Conservation (phyloP, 2,797 vertebrate species). For the Steatocranus sp. region DNA sequence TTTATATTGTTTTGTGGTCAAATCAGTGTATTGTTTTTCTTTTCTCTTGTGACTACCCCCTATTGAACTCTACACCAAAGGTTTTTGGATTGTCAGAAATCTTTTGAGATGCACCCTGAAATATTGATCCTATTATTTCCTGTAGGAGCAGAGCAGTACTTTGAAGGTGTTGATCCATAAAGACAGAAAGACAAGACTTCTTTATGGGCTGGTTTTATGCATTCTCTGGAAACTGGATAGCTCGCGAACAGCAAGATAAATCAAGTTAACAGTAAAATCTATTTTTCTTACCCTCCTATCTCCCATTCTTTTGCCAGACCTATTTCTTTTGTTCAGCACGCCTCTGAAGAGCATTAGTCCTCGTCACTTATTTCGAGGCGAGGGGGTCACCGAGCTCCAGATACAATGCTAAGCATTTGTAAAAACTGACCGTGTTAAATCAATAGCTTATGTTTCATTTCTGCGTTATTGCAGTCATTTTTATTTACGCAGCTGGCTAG, state of each 20-base stretch:
- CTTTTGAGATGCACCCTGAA: slow-evolving; percentile 38
- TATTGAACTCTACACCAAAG: slow-evolving; percentile 20
- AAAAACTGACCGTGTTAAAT: neutral
- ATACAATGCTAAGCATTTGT: neutral
- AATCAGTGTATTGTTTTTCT: slow-evolving; percentile 8
- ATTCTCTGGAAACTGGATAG: slow-evolving; percentile 58
- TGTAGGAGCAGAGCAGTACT: slow-evolving; percentile 2
- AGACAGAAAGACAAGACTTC: slow-evolving; percentile 33
- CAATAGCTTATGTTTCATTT: slow-evolving; percentile 19
- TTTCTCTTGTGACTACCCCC: slow-evolving; percentile 3
- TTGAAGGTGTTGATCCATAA: slow-evolving; percentile 40
- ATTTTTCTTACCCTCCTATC: slow-evolving; percentile 48
- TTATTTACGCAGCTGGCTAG: slow-evolving; percentile 47
- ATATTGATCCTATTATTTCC: slow-evolving; percentile 63
- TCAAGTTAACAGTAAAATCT: slow-evolving; percentile 64
- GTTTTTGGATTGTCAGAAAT: slow-evolving; percentile 32
- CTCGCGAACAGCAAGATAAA: slow-evolving; percentile 50
- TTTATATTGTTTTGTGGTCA: neutral
- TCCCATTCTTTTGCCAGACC: slow-evolving; percentile 10
- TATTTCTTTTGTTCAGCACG: neutral
- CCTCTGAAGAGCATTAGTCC: neutral
- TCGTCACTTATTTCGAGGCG: neutral
- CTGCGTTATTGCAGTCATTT: slow-evolving; percentile 11
- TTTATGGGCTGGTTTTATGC: slow-evolving; percentile 55
- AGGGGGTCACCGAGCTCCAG: neutral